These are phyloP conservation scores for Condylura cristata DNA, from an alignment of 2,113 vertebrate genomes.

Conservation along the genomic window DNA sequence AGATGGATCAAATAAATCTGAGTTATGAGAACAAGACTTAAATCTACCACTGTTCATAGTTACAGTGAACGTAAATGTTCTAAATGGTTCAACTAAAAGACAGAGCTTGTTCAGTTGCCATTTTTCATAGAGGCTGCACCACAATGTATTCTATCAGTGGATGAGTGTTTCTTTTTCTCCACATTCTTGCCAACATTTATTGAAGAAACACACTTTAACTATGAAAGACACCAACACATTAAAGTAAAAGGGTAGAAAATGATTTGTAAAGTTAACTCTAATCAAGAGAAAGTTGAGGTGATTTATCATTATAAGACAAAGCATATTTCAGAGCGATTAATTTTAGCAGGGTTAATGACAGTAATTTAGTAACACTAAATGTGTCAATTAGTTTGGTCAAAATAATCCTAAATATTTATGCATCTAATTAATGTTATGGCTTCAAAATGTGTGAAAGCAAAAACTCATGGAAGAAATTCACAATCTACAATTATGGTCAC, in stretches of 20 bases:
- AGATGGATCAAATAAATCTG: not conserved
- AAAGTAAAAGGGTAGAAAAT: not conserved
- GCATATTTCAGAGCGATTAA: constrained; percentile 36
- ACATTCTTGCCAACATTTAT: too few species aligned
- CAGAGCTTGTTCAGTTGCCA: not conserved
- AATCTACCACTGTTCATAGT: not conserved
- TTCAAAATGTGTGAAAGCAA: constrained; percentile 44
- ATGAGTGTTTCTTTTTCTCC: too few species aligned
- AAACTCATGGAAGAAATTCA: not conserved
- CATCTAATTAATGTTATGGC: not conserved
- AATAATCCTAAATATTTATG: not conserved
- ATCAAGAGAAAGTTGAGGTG: not conserved
- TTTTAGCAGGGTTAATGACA: not conserved
- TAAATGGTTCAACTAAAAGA: constrained; percentile 24
- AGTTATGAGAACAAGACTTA: not conserved
- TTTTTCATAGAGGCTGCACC: too few species aligned
- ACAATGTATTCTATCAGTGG: too few species aligned
- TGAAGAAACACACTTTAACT: not conserved
- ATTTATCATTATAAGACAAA: not conserved
- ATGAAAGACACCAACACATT: not conserved
- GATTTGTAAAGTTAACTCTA: not conserved
- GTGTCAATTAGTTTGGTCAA: not conserved
- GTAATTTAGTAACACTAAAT: not conserved
- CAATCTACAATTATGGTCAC: not conserved
- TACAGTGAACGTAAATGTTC: constrained; percentile 8